These are phyloP conservation scores for Drosophila barbarae DNA, from an alignment of 2,888 invertebrate genomes.

Conservation along the genomic window DNA sequence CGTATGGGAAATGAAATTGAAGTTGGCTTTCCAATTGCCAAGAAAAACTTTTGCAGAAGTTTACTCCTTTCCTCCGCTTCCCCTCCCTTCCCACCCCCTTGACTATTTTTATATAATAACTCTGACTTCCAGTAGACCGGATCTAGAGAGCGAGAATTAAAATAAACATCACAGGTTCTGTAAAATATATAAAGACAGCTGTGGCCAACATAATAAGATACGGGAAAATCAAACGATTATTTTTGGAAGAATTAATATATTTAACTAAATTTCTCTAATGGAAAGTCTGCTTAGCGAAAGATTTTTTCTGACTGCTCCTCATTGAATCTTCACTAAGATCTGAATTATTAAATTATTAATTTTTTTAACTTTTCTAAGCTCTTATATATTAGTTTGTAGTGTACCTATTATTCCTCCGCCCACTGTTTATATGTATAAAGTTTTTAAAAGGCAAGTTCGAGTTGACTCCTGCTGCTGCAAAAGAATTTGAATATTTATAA, in stretches of 20 bases:
- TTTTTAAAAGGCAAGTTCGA: slow-evolving; percentile 33
- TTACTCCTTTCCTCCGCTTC: slow-evolving; percentile 28
- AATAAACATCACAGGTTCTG: slow-evolving; percentile 63
- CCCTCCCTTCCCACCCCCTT: slow-evolving; percentile 31
- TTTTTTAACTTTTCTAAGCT: too few species aligned
- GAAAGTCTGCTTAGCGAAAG: neutral
- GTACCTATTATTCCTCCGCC: neutral
- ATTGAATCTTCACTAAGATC: neutral
- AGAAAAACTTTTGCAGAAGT: slow-evolving; percentile 65
- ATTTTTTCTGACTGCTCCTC: neutral
- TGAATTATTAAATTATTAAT: too few species aligned
- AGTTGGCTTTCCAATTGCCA: slow-evolving; percentile 67
- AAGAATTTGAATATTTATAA: slow-evolving; percentile 73
- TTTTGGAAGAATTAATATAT: too few species aligned
- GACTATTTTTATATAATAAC: slow-evolving; percentile 55
- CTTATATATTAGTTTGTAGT: too few species aligned
- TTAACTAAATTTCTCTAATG: too few species aligned
- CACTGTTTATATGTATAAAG: slow-evolving; percentile 11
- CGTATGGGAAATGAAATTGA: slow-evolving; percentile 29
- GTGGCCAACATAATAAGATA: slow-evolving; percentile 1
- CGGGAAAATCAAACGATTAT: neutral
- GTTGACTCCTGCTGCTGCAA: slow-evolving; percentile 40
- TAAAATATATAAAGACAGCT: slow-evolving; percentile 39
- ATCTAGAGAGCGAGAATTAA: slow-evolving; percentile 57
- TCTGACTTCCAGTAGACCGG: slow-evolving; percentile 20